phyloP scores from a whole-genome alignment of 2,113 vertebrate genomes.

The Todiramphus chloris region DNA sequence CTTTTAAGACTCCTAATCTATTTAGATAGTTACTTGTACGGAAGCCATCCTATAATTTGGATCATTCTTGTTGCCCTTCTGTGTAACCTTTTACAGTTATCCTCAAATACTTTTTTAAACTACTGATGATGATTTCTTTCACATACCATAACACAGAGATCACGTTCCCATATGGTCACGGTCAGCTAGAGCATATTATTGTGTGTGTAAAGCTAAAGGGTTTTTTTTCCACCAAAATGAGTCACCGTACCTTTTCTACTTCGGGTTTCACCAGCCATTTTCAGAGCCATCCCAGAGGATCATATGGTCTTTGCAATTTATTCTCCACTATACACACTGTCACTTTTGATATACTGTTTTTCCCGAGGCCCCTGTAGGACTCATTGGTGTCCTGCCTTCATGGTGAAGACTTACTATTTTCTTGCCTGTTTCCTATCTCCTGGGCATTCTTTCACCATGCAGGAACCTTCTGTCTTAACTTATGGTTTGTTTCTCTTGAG shows the following conservation, averaged over 20 bases:
- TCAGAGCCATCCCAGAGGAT: not conserved
- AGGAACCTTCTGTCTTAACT: not conserved
- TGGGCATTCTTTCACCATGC: not conserved
- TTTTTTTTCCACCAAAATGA: accelerated
- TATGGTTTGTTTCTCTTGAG: not conserved
- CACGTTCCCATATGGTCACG: not conserved
- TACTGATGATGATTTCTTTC: not conserved
- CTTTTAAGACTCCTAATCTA: not conserved
- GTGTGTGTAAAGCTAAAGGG: not conserved
- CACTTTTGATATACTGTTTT: not conserved
- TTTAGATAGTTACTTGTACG: not conserved
- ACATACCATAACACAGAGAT: not conserved
- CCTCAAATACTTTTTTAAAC: not conserved
- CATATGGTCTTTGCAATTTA: not conserved
- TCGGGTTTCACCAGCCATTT: not conserved
- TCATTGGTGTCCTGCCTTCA: not conserved
- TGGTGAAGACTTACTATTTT: not conserved
- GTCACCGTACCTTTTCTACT: not conserved
- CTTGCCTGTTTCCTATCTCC: not conserved
- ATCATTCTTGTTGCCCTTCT: not conserved
- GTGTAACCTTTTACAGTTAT: not conserved
- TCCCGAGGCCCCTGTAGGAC: not conserved
- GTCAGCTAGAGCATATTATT: not conserved
- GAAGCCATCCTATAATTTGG: not conserved
- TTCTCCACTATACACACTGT: not conserved